Evolutionary conservation across 2,113 vertebrate genomes (phyloP).

Genomic region (Aviceda subcristata): DNA sequence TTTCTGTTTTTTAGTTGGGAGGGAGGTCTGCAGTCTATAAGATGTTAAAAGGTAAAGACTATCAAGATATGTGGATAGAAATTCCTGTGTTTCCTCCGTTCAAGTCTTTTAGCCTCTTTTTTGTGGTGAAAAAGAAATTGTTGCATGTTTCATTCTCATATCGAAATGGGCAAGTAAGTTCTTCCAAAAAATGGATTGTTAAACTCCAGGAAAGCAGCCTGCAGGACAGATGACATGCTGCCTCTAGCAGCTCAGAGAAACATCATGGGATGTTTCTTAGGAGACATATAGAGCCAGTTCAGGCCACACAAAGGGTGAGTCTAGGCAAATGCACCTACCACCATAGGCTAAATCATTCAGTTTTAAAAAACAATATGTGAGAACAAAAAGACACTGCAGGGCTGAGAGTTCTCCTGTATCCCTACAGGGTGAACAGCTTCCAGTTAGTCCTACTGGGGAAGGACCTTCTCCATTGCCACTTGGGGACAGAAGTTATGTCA

Average conservation of each 20-base stretch:
- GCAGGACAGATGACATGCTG: not conserved
- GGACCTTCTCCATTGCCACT: not conserved
- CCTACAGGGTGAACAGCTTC: not conserved
- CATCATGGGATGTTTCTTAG: no score
- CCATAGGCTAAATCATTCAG: accelerated
- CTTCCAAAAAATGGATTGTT: not conserved
- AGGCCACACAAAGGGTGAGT: not conserved
- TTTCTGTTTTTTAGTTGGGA: not conserved
- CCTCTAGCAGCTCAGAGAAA: not conserved
- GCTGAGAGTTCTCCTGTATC: not conserved
- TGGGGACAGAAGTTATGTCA: not conserved
- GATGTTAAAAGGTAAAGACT: not conserved
- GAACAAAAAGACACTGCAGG: not conserved
- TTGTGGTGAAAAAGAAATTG: not conserved
- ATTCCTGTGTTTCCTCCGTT: not conserved
- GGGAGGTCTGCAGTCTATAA: not conserved
- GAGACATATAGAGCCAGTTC: not conserved
- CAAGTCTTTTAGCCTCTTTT: not conserved
- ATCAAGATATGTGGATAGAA: not conserved
- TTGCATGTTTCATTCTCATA: not conserved
- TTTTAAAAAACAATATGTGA: not conserved
- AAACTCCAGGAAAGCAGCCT: not conserved
- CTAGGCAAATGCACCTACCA: not conserved
- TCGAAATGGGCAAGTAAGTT: not conserved
- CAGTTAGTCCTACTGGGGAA: not conserved